Evolutionary conservation across 2,888 invertebrate species (phyloP).

Genomic region (Cerastis rubricosa): DNA sequence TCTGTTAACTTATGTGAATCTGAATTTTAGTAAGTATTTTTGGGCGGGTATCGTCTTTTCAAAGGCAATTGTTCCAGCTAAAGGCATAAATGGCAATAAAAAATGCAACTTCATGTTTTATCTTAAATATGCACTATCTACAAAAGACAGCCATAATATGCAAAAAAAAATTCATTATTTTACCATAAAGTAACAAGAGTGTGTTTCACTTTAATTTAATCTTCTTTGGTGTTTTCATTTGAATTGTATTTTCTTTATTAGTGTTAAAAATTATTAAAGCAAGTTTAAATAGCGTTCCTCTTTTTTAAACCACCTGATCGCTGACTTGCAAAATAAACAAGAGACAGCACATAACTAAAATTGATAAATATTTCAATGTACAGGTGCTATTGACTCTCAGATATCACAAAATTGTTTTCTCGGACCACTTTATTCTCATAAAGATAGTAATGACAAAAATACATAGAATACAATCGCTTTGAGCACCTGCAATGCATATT

Average conservation of each 20-base stretch:
- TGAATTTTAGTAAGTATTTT: neutral
- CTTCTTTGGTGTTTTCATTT: neutral
- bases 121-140: neutral
- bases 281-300: neutral
- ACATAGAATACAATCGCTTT: slow-evolving; percentile 37
- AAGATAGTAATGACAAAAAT: neutral
- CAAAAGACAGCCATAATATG: neutral
- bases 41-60: neutral
- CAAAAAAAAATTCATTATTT: neutral
- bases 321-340: neutral
- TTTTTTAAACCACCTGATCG: neutral
- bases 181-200: neutral
- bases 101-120: neutral
- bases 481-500: slow-evolving; percentile 37
- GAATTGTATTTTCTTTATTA: neutral
- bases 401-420: neutral
- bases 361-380: neutral
- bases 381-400: neutral
- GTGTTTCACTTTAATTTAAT: neutral
- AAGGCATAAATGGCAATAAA: neutral
- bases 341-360: neutral
- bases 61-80: neutral
- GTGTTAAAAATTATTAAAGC: too few species aligned
- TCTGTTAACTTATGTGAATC: neutral
- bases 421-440: neutral